Evolutionary conservation across 2,797 vertebrate species (phyloP), one percentile per base, ranked within the genome.

Genomic region (Myoxocephalus aenaeus): DNA sequence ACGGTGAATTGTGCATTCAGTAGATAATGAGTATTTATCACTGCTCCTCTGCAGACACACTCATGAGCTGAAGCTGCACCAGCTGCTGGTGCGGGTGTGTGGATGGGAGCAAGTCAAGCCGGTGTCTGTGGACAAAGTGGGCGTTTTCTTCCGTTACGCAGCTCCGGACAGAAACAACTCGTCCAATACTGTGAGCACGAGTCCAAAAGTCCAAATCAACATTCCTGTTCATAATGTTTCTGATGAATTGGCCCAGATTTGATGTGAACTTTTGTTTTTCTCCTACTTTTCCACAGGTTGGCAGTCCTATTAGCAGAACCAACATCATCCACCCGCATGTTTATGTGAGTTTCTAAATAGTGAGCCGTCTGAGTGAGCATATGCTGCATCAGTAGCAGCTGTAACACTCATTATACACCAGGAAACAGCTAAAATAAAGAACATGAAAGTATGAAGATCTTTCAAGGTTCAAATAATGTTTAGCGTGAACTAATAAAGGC

Each of bases 251-350:
- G 4, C 18, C 2, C 8, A 4, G 20, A 50, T 68, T 59, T 76
- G 0, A 38, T 65, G 10, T 66, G 22, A 72, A 25, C 2, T 12
- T 51, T 57, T 63, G 4, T 61, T 32, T 36, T 61, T 17, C 9
- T 68, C 6, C 7, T 11, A 11, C 66, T 36, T 6, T 22, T 51
- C 36, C 38, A 74, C 91, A 99, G 98, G 97, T 99, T 73, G 98
- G 98, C 90, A 99, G 98, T 86, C 97, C 97, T 1, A 94, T 99
- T 86, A 98, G 94, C 89, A 96, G 96, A 91, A 99, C 97, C 77
- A 99, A 97, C 87, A 99, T 99, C 81, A 99, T 99, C 83, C 98
- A 99, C 87, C 98, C 98, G 1, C 98, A 99, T 81, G 97, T 99
- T 91, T 99, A 99, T 0, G 98, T 99, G 91, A 97, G 97, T 51